phyloP scores from a whole-genome alignment of 1,140 invertebrate genomes.

The Rhyzopertha dominica region DNA sequence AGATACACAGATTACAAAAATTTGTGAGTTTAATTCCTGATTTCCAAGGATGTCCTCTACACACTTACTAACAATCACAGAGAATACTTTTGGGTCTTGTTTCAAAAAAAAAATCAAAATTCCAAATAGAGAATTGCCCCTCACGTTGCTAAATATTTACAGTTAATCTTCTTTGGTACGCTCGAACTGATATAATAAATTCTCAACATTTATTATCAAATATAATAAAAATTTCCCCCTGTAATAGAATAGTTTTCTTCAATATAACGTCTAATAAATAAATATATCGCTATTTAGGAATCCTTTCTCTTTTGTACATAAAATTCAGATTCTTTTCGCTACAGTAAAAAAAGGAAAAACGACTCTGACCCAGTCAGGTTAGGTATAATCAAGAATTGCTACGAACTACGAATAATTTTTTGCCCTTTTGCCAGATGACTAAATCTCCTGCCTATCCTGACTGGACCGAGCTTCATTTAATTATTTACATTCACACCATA shows the following conservation, averaged over 20 bases:
- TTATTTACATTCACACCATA: background rate
- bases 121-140: slow-evolving; percentile 8
- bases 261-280: slow-evolving; percentile 32
- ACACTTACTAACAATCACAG: slow-evolving; percentile 37
- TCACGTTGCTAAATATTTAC: slow-evolving; percentile 20
- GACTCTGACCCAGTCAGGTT: too few species aligned
- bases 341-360: too few species aligned
- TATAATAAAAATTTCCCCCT: slow-evolving; percentile 35
- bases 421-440: too few species aligned
- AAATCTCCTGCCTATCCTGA: too few species aligned
- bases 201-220: slow-evolving; percentile 35
- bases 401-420: too few species aligned
- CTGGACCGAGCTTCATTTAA: background rate
- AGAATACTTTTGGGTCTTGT: slow-evolving; percentile 16
- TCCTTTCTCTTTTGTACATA: slow-evolving; percentile 32
- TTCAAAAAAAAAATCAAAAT: slow-evolving; percentile 10
- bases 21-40: slow-evolving; percentile 15
- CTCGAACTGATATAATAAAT: slow-evolving; percentile 28
- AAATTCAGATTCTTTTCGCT: slow-evolving; percentile 21
- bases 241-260: slow-evolving; percentile 30
- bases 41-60: slow-evolving; percentile 18
- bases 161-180: slow-evolving; percentile 34
- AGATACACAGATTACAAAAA: slow-evolving; percentile 24
- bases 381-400: too few species aligned
- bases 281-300: slow-evolving; percentile 33